These are phyloP conservation scores for Portevinia maculata DNA, from an alignment of 2,888 invertebrate genomes.

Conservation along the genomic window DNA sequence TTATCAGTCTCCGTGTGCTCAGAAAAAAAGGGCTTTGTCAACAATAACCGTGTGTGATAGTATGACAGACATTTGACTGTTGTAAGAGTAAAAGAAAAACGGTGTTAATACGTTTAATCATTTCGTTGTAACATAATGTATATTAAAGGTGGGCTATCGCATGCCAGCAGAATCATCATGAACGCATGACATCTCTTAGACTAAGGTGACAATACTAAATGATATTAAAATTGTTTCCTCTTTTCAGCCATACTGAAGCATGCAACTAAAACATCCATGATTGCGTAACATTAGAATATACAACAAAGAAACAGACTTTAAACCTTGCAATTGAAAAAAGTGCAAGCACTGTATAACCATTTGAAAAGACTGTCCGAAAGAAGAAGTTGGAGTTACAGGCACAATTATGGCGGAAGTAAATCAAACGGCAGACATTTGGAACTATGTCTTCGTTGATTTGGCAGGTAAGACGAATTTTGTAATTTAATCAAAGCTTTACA, in stretches of 20 bases:
- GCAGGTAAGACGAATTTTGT: constrained; percentile 84
- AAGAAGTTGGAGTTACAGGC: constrained; percentile 36
- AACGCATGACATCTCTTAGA: neutral
- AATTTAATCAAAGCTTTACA: neutral
- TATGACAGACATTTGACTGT: constrained; percentile 6
- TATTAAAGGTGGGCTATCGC: constrained; percentile 16
- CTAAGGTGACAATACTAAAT: neutral
- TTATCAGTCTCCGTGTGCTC: constrained; percentile 36
- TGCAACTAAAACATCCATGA: constrained; percentile 34
- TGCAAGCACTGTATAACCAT: constrained; percentile 13
- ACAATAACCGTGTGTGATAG: constrained; percentile 37
- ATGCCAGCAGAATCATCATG: constrained; percentile 20
- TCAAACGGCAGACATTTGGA: constrained; percentile 86
- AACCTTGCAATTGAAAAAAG: constrained; percentile 13
- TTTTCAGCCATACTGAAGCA: constrained; percentile 29
- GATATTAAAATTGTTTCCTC: constrained; percentile 7
- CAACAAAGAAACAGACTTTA: constrained; percentile 14
- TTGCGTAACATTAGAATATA: constrained; percentile 40
- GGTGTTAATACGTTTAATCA: constrained; percentile 47
- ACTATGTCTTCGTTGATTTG: constrained; percentile 86
- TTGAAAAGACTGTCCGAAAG: constrained; percentile 43
- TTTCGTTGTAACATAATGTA: constrained; percentile 24
- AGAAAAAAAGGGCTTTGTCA: neutral
- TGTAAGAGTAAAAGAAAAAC: constrained; percentile 4
- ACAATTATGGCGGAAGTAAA: constrained; percentile 86